Base-by-base conservation (phyloP, 92 coral and sea anemone genomes). In the Isaurus tuberculatus region DNA sequence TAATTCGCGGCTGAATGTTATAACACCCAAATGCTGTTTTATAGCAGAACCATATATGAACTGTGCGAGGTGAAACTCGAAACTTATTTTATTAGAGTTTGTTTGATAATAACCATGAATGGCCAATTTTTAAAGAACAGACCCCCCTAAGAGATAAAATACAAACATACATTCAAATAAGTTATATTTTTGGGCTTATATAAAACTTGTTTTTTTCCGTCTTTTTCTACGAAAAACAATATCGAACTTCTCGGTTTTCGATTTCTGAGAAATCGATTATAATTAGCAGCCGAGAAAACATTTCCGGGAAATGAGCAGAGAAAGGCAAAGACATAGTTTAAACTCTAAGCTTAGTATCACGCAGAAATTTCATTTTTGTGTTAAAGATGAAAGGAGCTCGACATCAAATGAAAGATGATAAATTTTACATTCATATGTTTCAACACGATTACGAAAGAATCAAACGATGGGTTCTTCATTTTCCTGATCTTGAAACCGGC, bases 401-500 rank as follows among this genome's bases (percentile, higher is more conserved):
- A n/a, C n/a, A n/a, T n/a, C 33, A 63, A 29, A 63, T 26, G 34
- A 29, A 63, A 8, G 2, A 11, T 13, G 34, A 65, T 3, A 60
- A 61, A 31, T 84, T 92, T 33, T 55, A 36, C 14, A 32, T 90
- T 14, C 65, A 74, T 70, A 85, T 95, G 84, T 95, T 89, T 51
- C 17, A 84, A 70, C 85, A 93, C 33, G 98, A 95, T 58, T 8
- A 2, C 2, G 34, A 78, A 5, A 79, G 69, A 79, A 88, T 95
- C 46, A 16, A 10, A 60, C 20, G 75, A 0, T 92, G 92, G 91
- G 98, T 93, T 69, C 86, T 87, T 8, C 80, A 65, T 15, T 87
- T 87, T 51, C 95, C 94, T 3, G 40, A 89, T 49, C 31, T 77
- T 7, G 98, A 95, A 70, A 95, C 98, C 1, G 98, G 98, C 29